Conservation (phyloP, 2,797 vertebrate genomes). For the Sylvia borin region DNA sequence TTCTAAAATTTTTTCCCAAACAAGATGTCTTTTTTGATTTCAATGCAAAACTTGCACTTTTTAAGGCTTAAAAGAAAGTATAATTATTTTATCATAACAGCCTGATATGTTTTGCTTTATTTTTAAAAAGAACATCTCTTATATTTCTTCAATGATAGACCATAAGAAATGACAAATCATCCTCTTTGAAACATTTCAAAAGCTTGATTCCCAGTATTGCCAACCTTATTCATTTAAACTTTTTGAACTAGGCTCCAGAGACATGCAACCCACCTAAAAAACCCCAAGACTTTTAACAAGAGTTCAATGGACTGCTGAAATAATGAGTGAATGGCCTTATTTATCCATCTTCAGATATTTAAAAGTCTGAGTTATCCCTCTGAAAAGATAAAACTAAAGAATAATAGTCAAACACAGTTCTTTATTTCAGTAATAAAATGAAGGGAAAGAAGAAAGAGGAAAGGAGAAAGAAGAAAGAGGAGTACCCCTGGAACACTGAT, state of each 20-base stretch:
- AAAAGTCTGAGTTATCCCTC: background rate
- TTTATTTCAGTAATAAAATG: background rate
- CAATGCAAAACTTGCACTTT: background rate
- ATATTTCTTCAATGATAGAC: background rate
- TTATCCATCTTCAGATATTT: background rate
- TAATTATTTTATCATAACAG: background rate
- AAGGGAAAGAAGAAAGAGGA: background rate
- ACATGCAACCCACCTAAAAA: background rate
- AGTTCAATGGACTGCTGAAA: background rate
- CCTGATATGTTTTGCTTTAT: background rate
- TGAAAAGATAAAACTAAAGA: background rate
- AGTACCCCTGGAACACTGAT: background rate
- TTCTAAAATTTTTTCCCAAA: background rate
- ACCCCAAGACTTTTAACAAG: background rate
- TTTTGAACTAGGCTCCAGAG: background rate
- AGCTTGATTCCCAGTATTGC: background rate
- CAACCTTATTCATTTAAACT: background rate
- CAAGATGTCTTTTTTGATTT: background rate
- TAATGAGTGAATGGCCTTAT: background rate
- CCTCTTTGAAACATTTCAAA: background rate
- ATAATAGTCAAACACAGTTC: background rate
- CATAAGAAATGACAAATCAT: background rate
- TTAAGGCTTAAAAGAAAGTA: background rate
- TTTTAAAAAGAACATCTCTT: background rate
- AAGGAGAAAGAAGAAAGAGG: background rate